Conservation (phyloP, 2,113 vertebrate species). For the Calypte anna region DNA sequence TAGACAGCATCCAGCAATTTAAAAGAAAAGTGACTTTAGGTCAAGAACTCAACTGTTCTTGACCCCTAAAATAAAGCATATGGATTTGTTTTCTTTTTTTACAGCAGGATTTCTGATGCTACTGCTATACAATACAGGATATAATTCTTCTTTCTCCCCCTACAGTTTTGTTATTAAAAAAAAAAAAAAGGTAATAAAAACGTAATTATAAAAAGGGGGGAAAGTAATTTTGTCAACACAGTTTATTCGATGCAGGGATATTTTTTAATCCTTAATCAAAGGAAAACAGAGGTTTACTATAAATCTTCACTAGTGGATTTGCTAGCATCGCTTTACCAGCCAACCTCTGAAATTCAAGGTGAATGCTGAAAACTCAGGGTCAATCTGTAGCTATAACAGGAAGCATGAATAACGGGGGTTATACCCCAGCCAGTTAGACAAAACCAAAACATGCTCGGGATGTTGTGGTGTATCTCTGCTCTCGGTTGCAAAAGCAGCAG, state of each 20-base stretch:
- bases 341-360: background rate
- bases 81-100: background rate
- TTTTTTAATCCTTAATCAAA: background rate
- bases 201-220: background rate
- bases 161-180: background rate
- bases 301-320: background rate
- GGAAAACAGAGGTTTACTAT: background rate
- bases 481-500: background rate
- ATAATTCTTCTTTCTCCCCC: background rate
- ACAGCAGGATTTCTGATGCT: background rate
- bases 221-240: background rate
- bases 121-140: background rate
- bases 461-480: background rate
- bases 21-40: background rate
- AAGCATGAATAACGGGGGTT: background rate
- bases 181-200: background rate
- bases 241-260: background rate
- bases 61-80: background rate
- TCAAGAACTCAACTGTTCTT: background rate
- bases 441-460: background rate
- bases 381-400: background rate
- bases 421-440: background rate
- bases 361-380: background rate
- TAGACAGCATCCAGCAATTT: background rate
- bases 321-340: background rate